Base-by-base conservation (phyloP, 2,888 invertebrate genomes). In the Ypsolopha sequella region DNA sequence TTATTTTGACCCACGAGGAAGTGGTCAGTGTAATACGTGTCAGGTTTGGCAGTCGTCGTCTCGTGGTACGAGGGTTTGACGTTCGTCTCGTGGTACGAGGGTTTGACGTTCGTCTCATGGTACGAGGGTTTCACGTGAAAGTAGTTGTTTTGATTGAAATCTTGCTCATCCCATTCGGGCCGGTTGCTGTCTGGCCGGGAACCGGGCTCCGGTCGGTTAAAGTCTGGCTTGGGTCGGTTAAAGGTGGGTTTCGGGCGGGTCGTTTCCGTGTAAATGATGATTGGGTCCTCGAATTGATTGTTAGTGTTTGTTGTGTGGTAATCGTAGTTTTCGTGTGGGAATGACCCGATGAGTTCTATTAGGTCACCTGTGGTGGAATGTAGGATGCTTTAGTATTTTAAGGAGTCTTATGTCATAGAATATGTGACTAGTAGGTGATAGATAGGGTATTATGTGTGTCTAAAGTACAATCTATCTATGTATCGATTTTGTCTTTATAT, bases 1-100 rank as follows among this genome's bases (percentile, higher is more conserved):
- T 63, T 68, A 54, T 58, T 61, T n/a, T 58, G 58, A 49, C 52
- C 59, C 58, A 53, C 64, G 50, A 60, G 57, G 60, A 66, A 68
- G 54, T 61, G 60, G 53, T 72, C 69, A 4, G 69, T 68, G 64
- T 77, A 77, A 58, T 61, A 71, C 48, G 69, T 68, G 52, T 75
- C 76, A 8, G 78, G 76, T 55, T 59, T 68, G 57, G 56, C 55
- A 35, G 82, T 80, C 7, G 76, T 78, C 35, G 66, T 79, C 57
- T 86, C 87, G 51, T 86, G 80, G 57, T 87, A 87, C 4, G 86
- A 82, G 1, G 87, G 87, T 62, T 87, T 87, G 52, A 87, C 82
- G 55, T 87, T 78, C 35, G 66, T 79, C 58, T 86, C 87, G 51
- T 86, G 80, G 57, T 87, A 87, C 3, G 86, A 82, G 1, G 87